Evolutionary conservation across 2,113 vertebrate genomes (phyloP), one percentile per base, ranked within the genome.

Genomic region (Ascaphus truei): DNA sequence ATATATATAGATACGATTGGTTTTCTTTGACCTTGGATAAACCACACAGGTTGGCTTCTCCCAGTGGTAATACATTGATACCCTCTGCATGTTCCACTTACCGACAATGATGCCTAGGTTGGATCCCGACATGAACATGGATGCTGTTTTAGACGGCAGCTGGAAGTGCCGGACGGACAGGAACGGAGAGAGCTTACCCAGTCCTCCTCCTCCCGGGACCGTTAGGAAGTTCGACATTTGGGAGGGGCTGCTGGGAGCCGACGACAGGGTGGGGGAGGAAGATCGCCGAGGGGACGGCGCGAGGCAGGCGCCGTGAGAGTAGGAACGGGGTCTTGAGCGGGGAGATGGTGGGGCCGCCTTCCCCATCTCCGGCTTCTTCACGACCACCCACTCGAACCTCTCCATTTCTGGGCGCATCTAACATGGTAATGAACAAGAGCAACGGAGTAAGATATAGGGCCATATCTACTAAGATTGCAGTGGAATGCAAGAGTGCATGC

Each of bases 391-490:
- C 77, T 94, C 92, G 1, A 91, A 92, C 41, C 83, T 78, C 76
- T 94, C 92, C 72, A 84, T 90, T 68, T 77, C 88, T 0, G 93
- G 92, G 11, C 79, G 81, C 3, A 95, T 86, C 93, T 95, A 79
- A 62, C 34, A 73, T 80, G 67, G 11, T 55, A 16, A 43, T n/a
- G n/a, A 41, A 55, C 11, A 61, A 29, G n/a, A 56, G 36, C 11
- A n/a, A n/a, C n/a, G n/a, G n/a, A 18, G 29, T 26, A 6, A 52
- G 2, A 52, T 11, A 33, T 7, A 11, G 6, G 3, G 5, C 3
- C 15, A 37, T 15, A 37, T 2, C 10, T 37, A 37, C 12, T 34
- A 12, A 34, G 12, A 34, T 9, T 9, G 2, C 3, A 37, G 10
- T 37, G 3, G 34, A 37, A 11, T 37, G 7, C n/a, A n/a, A n/a